Conservation (phyloP, 2,797 vertebrate species). For the Podarcis lilfordi region DNA sequence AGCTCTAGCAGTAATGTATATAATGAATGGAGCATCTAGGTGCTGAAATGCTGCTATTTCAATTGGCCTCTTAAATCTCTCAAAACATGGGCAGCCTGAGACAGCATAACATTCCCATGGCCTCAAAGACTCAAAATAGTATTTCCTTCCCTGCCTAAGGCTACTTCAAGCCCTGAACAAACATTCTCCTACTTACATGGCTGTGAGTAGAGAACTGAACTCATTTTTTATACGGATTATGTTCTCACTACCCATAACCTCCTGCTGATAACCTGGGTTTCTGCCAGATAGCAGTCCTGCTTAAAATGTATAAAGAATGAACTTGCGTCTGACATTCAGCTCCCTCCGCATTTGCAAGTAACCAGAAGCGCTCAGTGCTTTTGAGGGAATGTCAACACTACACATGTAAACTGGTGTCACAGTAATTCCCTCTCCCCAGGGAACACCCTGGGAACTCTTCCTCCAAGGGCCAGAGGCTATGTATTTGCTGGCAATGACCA, state of each 20-base stretch:
- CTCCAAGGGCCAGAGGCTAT: not conserved
- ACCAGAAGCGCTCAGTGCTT: not conserved
- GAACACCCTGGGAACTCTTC: not conserved
- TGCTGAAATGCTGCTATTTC: constrained; percentile 26
- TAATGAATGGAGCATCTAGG: not conserved
- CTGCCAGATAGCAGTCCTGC: constrained; percentile 19
- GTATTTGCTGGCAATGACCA: not conserved
- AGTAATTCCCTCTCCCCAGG: not conserved
- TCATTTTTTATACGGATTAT: constrained; percentile 45
- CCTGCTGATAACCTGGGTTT: constrained; percentile 26
- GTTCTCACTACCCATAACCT: constrained; percentile 52
- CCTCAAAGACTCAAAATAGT: constrained; percentile 46
- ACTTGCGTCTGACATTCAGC: constrained; percentile 10
- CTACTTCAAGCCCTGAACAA: constrained; percentile 50
- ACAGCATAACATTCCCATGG: constrained; percentile 63
- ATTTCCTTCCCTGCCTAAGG: constrained; percentile 48
- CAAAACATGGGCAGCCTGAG: constrained; percentile 10
- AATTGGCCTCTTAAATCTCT: constrained; percentile 36
- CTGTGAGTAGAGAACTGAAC: constrained; percentile 14
- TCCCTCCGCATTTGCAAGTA: not conserved
- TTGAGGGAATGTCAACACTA: not conserved
- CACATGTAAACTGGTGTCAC: not conserved
- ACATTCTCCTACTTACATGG: constrained; percentile 48
- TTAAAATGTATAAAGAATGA: constrained; percentile 45
- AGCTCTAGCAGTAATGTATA: not conserved